Evolutionary conservation across 1,140 invertebrate species (phyloP), one percentile per base, ranked within the genome.

Genomic region (Thrips palmi): DNA sequence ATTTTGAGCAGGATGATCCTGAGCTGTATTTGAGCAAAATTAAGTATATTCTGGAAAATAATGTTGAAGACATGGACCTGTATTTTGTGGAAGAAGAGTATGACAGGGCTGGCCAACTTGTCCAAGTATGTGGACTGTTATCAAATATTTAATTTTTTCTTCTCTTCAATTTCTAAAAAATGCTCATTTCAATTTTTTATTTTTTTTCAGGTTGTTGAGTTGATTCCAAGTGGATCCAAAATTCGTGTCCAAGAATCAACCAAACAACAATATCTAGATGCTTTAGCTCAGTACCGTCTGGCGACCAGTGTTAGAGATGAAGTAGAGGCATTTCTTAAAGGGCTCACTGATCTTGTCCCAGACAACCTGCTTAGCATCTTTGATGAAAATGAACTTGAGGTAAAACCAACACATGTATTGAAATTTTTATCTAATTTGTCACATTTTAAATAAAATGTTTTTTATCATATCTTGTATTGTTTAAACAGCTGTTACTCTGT

Each of bases 341-440:
- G 88, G 2, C 68, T 94, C 12, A 84, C 86, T 56, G 76, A 86
- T 53, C 70, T 94, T 18, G 85, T 91, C 47, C 87, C 88, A 2
- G 85, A 89, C 57, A 86, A 89, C 61, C 64, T 94, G 44, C 64
- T 93, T 34, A 84, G 82, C 52, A 91, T 91, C 54, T 93, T 94
- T 61, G 88, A 93, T 61, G 89, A 94, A 60, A 91, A 91, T 62
- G 88, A 94, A 63, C 62, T 93, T 12, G 88, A 94, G 77, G 84
- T 89, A 57, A 57, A 31, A 30, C 12, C 19, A 33, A 40, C 21
- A 21, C 1, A 32, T 27, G 5, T 27, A 24, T 30, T 43, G 10
- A 11, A 27, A 21, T 36, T 48, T 40, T 29, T 33, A 7, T 19
- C 19, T 19, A 33, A n/a, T 4, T 4, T 8, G 8, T 8, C 2